Evolutionary conservation across 2,888 invertebrate species (phyloP).

Genomic region (Megastigmus dorsalis): DNA sequence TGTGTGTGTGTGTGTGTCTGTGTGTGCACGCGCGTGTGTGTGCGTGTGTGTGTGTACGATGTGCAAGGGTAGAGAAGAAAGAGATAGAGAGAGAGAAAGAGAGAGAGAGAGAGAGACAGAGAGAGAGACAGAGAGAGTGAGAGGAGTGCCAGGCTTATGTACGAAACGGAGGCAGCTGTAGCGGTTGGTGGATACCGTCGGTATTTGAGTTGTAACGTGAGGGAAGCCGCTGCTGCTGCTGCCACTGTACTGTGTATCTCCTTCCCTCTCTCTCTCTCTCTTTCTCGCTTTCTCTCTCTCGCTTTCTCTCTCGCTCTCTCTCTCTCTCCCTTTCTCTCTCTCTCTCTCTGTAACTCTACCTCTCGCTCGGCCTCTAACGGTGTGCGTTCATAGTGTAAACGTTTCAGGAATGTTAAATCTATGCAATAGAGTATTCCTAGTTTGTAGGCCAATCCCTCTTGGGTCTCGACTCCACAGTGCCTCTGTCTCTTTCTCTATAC

Average conservation of each 20-base stretch:
- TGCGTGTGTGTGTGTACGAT: too few relatives aligned
- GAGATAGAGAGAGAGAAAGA: too few relatives aligned
- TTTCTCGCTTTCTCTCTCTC: not conserved
- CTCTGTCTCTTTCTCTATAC: not conserved
- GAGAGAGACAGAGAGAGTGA: slow-evolving; percentile 23
- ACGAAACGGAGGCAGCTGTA: not conserved
- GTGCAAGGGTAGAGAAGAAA: too few relatives aligned
- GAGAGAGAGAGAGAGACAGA: too few relatives aligned
- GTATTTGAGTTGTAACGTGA: slow-evolving; percentile 49
- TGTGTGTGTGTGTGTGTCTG: too few relatives aligned
- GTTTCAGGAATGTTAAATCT: slow-evolving; percentile 60
- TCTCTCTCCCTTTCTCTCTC: not conserved
- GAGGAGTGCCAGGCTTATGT: slow-evolving; percentile 1
- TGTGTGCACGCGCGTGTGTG: too few relatives aligned
- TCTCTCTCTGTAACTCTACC: slow-evolving; percentile 8
- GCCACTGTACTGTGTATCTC: too few relatives aligned
- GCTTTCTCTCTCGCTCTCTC: slow-evolving; percentile 8
- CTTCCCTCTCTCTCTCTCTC: not conserved
- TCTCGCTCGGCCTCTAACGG: not conserved
- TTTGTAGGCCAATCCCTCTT: slow-evolving; percentile 20
- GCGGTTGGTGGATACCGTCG: not conserved
- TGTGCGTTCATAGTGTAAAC: slow-evolving; percentile 50
- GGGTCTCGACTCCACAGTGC: not conserved
- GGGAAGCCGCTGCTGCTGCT: too few relatives aligned
- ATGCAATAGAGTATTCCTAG: slow-evolving; percentile 59